Conservation (phyloP, 2,797 vertebrate genomes). For the Peromyscus nudipes region DNA sequence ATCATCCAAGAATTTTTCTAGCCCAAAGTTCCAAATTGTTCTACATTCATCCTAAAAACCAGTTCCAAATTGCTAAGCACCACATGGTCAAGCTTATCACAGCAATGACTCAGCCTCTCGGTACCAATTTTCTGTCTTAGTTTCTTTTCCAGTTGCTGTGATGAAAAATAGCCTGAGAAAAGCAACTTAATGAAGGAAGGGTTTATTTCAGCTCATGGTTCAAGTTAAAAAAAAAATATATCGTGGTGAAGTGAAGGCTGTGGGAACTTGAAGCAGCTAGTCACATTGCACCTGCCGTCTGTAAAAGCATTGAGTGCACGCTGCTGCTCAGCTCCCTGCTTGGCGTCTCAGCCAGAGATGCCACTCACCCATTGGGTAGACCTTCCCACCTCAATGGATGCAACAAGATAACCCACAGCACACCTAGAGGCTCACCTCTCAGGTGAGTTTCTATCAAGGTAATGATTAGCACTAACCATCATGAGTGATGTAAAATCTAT, state of each 20-base stretch:
- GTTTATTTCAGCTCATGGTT: neutral
- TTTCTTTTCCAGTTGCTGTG: neutral
- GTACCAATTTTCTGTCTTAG: neutral
- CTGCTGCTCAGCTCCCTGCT: neutral
- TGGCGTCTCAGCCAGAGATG: neutral
- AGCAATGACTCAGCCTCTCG: neutral
- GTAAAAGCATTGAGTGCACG: neutral
- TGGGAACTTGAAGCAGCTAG: neutral
- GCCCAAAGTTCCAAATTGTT: neutral
- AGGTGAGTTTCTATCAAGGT: neutral
- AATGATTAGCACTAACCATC: neutral
- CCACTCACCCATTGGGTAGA: neutral
- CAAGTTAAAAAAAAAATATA: neutral
- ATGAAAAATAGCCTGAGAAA: neutral
- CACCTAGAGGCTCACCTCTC: neutral
- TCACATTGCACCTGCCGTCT: neutral
- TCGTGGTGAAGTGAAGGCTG: neutral
- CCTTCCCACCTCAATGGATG: neutral
- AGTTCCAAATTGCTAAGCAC: neutral
- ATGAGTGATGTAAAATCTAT: constrained; percentile 20
- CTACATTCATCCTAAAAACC: neutral
- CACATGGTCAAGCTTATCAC: neutral
- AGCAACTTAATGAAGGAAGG: neutral
- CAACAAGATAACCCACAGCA: neutral
- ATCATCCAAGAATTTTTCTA: neutral